Base-by-base conservation (phyloP, 2,113 vertebrate genomes). In the Panurus biarmicus region DNA sequence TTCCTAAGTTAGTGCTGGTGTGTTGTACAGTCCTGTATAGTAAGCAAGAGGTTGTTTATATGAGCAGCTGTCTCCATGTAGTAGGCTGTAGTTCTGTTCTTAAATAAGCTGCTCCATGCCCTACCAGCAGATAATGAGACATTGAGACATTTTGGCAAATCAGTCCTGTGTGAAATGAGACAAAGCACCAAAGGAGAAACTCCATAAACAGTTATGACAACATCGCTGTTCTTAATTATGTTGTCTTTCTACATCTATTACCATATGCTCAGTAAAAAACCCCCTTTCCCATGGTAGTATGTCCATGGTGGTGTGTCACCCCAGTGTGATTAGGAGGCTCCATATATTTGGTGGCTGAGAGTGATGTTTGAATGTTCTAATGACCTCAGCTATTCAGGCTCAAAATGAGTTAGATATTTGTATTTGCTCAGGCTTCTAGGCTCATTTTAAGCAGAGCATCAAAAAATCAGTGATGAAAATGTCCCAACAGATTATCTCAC, bases 221-320 rank as follows among this genome's bases (percentile, higher is more conserved):
- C 13, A 42, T 31, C 0, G 0, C 20, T 70, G 7, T 36, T 88
- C 24, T 36, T 65, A 56, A 61, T 67, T 54, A 22, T 0, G 0
- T 53, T 56, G 25, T 67, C 9, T 19, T 87, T 75, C 38, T 75
- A 13, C 31, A 85, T 85, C 22, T 73, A 0, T 33, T 83, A 14
- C 19, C 9, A 45, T 54, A 74, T 86, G 3, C 18, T 88, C 45
- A 28, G 57, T 85, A 48, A 70, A 79, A 83, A 45, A 36, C 2
- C 1, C 12, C 20, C 13, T 71, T 85, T 47, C 9, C 5, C 3
- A 1, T 29, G 23, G n/a, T 29, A 61, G n/a, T 57, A 23, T 62
- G 33, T 38, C 69, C 15, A 2, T 79, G 50, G 50, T 53, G 28
- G 6, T 79, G 20, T 61, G 58, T 56, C 24, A 45, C 16, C 11